Base-by-base conservation (phyloP, 2,888 invertebrate species). In the Yponomeuta malinellus region DNA sequence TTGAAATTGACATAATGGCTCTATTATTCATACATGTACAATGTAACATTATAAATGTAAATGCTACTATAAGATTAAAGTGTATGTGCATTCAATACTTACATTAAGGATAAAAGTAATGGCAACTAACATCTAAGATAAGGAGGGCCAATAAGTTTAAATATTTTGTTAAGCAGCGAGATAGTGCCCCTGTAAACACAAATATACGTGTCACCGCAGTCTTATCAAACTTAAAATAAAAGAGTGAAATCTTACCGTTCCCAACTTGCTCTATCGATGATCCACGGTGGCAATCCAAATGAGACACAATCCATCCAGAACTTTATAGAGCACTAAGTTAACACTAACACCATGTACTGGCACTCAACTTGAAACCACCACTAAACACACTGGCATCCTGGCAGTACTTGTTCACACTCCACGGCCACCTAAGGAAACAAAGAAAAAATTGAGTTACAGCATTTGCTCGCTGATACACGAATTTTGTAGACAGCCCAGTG, bases 241-340 rank as follows among this genome's bases (percentile, higher is more conserved):
- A 59, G 12, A 8, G 1, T 59, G 52, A 59, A 43, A 6, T 59
- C 68, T 89, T 76, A 92, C 91, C 91, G 89, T 90, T 90, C 89
- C 88, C 89, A 87, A 87, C 83, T 89, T 82, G 87, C 78, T 88
- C 85, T 89, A 86, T 80, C 81, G 89, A 86, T 83, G 90, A 91
- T 85, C 86, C 85, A 85, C 87, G 86, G 81, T 86, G 86, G 87
- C 88, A 92, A 92, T 92, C 91, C 91, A 88, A 90, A 85, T 81
- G 78, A 82, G 80, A 85, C 90, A 90, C 91, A 91, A 92, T 90
- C 86, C 90, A 89, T 89, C 81, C 89, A 91, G 81, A 90, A 92
- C 91, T 83, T 70, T 81, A 84, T 85, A 85, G 84, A 83, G 85
- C 91, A 91, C 90, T 86, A 82, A 79, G 52, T 29, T n/a, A 10